Evolutionary conservation across 2,888 invertebrate genomes (phyloP).

Genomic region (Odontomyia ornata): DNA sequence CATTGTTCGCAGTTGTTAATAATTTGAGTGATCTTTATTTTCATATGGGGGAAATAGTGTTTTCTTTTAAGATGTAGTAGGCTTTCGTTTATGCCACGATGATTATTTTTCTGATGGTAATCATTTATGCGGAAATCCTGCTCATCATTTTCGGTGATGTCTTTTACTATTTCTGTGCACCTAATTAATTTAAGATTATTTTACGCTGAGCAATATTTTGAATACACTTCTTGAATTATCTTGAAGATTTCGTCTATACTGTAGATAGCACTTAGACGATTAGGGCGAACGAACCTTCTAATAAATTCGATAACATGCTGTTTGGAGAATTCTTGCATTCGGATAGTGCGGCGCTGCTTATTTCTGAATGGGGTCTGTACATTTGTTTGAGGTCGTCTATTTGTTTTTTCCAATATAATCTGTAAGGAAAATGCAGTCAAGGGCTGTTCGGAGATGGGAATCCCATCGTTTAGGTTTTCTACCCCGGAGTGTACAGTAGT

Average conservation of each 20-base stretch:
- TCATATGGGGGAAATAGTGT: constrained; percentile 43
- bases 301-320: neutral
- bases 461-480: no score
- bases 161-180: neutral
- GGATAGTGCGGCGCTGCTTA: no score
- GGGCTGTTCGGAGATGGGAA: no score
- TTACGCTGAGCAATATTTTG: neutral
- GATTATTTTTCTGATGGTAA: constrained; percentile 43
- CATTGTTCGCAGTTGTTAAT: constrained; percentile 47
- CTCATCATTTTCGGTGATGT: constrained; percentile 42
- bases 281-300: neutral
- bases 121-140: constrained; percentile 43
- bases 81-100: constrained; percentile 46
- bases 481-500: no score
- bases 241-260: neutral
- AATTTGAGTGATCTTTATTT: constrained; percentile 41
- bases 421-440: no score
- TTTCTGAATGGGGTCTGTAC: no score
- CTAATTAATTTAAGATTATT: neutral
- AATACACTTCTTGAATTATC: constrained; percentile 2
- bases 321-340: no score
- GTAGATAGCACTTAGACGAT: neutral
- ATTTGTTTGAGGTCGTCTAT: no score
- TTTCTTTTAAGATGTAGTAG: constrained; percentile 39
- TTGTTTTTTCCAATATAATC: no score